Conservation (phyloP, 2,113 vertebrate genomes). For the Rhea americana region DNA sequence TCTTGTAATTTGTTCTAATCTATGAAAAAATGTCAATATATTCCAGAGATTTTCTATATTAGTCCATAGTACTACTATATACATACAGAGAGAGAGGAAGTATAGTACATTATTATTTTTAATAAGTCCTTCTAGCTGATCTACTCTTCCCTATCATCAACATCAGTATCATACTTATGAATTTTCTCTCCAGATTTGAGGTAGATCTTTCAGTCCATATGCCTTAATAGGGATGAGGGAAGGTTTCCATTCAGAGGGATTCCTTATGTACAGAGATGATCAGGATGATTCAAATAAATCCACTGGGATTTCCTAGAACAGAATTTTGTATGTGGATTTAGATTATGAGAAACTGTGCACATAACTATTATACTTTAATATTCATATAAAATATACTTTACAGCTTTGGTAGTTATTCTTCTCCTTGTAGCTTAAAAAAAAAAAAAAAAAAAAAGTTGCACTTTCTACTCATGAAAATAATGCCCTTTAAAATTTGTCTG, state of each 20-base stretch:
- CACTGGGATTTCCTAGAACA: neutral
- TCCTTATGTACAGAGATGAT: neutral
- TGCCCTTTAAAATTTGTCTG: neutral
- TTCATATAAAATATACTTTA: neutral
- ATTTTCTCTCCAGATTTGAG: neutral
- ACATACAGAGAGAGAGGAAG: neutral
- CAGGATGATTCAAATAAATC: neutral
- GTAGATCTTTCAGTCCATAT: neutral
- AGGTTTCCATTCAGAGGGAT: neutral
- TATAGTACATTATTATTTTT: neutral
- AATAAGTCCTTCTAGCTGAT: neutral
- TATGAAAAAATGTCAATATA: neutral
- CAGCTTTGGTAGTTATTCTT: neutral
- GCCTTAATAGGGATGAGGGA: neutral
- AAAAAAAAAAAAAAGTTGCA: neutral
- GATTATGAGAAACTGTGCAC: neutral
- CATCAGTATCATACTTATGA: neutral
- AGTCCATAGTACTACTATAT: neutral
- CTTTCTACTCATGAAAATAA: neutral
- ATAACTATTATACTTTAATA: neutral
- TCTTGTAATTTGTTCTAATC: neutral
- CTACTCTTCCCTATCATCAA: neutral
- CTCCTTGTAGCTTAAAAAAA: neutral
- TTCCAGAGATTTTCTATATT: neutral
- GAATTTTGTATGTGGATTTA: neutral